Evolutionary conservation across 2,113 vertebrate genomes (phyloP), one percentile per base, ranked within the genome.

Genomic region (Colinus virginianus): DNA sequence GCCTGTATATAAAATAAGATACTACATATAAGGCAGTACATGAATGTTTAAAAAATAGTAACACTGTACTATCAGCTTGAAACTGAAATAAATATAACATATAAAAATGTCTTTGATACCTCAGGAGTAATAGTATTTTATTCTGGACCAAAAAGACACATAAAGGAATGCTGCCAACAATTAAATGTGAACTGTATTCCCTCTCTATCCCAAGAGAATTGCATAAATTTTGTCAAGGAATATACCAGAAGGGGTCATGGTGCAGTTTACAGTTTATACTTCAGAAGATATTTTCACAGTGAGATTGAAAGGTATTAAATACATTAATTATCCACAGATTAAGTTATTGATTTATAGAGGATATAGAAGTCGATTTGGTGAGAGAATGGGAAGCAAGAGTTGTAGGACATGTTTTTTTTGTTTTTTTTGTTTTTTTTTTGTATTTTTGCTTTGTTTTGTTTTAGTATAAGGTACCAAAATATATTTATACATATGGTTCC

Each of bases 321-420:
- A 55, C 32, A 77, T 88, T 86, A 83, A 93, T 91, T 90, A 93
- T 87, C 68, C 19, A 87, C 55, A 67, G 66, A 82, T 77, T 76
- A 87, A 89, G 56, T 43, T 53, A 53, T 5, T n/a, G 45, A 76
- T 78, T 89, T 95, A 76, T 19, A 76, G 75, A 64, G 38, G 42
- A 87, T 78, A 83, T 59, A 85, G 85, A 92, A 79, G 76, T 59
- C 71, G 66, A 32, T 78, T 78, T 86, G 16, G 38, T 78, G 26
- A 78, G 55, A 78, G 77, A 89, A 74, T 21, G 22, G 45, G 28
- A 84, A 48, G 36, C 78, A 85, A 42, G 9, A n/a, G 20, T 12
- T 77, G 34, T 51, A 70, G 19, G 25, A 40, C 36, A 36, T 11
- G 40, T 40, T 40, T 40, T 40, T 11, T 40, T 40, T 11, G 13